Evolutionary conservation across 2,888 invertebrate species (phyloP), one percentile per base, ranked within the genome.

Genomic region (Drosophila mimetica): DNA sequence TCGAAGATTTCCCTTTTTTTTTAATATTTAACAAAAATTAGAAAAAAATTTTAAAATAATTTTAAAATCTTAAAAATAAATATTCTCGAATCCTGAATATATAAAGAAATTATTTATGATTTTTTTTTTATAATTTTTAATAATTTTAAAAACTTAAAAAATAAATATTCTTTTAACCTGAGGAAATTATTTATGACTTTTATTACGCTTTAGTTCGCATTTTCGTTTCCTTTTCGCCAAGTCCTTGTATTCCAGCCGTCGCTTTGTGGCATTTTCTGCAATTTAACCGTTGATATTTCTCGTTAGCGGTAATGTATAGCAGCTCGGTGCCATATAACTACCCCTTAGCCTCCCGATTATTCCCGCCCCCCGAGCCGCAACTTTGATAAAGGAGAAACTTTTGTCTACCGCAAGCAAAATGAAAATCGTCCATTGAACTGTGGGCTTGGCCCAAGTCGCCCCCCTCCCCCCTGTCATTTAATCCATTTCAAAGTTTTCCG

Each of bases 361-460:
- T 7, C 34, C 9, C 34, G 7, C 32, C 25, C 22, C 51, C 53
- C 22, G 22, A 39, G 28, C 14, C 25, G 41, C 25, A 25, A 32
- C 34, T 52, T 67, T 41, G 28, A 48, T 48, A 57, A 50, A 72
- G 76, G 39, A 42, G 46, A 66, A 75, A 71, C 58, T 76, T 78
- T 74, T 78, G 58, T 44, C 59, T 74, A 44, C 69, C 59, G 60
- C 46, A 60, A 63, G 76, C 59, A 55, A 79, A 77, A 66, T 80
- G 55, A 69, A 71, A 87, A 75, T 84, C 79, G 86, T 81, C 54
- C 83, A 85, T 85, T 81, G 88, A 85, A 80, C 88, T 78, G 79
- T 69, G 63, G 44, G 66, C 53, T 64, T 73, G 72, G 67, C 50
- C 44, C 20, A 32, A 22, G 16, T 20, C 25, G 9, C 14, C 2